Base-by-base conservation (phyloP, 2,797 vertebrate genomes). In the Hozukius guyotensis region DNA sequence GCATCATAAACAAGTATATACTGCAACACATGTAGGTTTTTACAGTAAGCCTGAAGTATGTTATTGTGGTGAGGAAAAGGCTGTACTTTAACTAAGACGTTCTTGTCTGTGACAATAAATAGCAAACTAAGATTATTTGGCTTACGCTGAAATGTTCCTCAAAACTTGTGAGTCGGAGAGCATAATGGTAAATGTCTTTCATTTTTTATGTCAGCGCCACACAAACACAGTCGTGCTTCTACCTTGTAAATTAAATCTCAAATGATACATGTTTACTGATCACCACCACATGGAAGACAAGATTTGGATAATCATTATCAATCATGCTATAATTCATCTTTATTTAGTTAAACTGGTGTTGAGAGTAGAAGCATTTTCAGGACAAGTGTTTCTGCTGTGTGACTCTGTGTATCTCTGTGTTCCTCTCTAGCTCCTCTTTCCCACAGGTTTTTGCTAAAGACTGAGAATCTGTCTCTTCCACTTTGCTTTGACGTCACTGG, bases 401-500 rank as follows among this genome's bases (percentile, higher is more conserved):
- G 49, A 82, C 52, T 64, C 16, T 16, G 24, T 16, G 24, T 69
- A 1, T 67, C 24, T 85, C 2, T 78, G 16, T 75, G 27, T 70
- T 55, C 31, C 25, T 83, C 25, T 36, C 8, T 31, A 90, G 88
- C 0, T 70, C 38, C 66, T 61, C 0, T 24, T 31, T 14, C 27
- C 4, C 82, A 87, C 62, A 92, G 83, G 57, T 92, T 96, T 86
- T 27, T 96, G 70, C 18, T 93, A 3, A 86, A 86, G 70, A n/a
- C 87, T 59, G 81, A 68, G 8, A 89, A 64, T 59, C 73, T 64
- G 14, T 70, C 84, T 27, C 22, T 69, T 29, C 91, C 92, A 3
- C 73, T 96, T 4, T 96, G 96, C 75, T 96, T 91, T 64, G 90
- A 94, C 2, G 10, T 95, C 27, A n/a, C 18, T 46, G 65, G 52